phyloP scores from a whole-genome alignment of 2,888 invertebrate genomes.

The Agonopterix arenella region DNA sequence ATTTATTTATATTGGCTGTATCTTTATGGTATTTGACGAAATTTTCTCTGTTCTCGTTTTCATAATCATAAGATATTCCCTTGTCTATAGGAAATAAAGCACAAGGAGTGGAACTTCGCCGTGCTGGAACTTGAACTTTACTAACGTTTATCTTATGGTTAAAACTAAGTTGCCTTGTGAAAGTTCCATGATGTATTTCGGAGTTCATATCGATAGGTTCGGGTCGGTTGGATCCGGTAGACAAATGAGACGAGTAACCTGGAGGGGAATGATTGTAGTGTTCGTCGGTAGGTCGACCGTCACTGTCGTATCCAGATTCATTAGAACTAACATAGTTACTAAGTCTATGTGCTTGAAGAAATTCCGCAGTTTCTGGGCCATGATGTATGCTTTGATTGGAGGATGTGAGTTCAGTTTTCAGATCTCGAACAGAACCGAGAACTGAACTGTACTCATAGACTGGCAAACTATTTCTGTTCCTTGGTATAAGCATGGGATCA shows the following conservation, averaged over 20 bases:
- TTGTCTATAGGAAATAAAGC: conserved; percentile 64
- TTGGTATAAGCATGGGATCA: conserved; percentile 68
- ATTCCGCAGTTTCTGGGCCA: conserved; percentile 71
- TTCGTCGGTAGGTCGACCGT: conserved; percentile 79
- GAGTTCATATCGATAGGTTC: conserved; percentile 35
- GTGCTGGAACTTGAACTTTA: conserved; percentile 55
- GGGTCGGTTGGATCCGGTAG: conserved; percentile 39
- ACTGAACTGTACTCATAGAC: conserved; percentile 63
- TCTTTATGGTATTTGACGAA: conserved; percentile 25
- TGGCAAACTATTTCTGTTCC: conserved; percentile 70
- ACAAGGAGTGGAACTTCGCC: conserved; percentile 68
- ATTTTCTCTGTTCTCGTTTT: conserved; percentile 41
- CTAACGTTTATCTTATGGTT: conserved; percentile 64
- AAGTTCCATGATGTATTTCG: conserved; percentile 49
- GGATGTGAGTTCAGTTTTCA: conserved; percentile 58
- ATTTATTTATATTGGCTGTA: conserved; percentile 25
- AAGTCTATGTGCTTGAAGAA: conserved; percentile 78
- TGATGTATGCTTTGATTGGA: conserved; percentile 75
- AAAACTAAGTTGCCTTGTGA: conserved; percentile 62
- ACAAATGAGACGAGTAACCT: conserved; percentile 64
- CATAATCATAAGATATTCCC: conserved; percentile 45
- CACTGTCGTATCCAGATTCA: conserved; percentile 90
- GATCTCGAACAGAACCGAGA: conserved; percentile 56
- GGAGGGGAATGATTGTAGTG: conserved; percentile 74
- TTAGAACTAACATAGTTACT: conserved; percentile 88